Evolutionary conservation across 2,797 vertebrate species (phyloP).

Genomic region (Aplochiton taeniatus): DNA sequence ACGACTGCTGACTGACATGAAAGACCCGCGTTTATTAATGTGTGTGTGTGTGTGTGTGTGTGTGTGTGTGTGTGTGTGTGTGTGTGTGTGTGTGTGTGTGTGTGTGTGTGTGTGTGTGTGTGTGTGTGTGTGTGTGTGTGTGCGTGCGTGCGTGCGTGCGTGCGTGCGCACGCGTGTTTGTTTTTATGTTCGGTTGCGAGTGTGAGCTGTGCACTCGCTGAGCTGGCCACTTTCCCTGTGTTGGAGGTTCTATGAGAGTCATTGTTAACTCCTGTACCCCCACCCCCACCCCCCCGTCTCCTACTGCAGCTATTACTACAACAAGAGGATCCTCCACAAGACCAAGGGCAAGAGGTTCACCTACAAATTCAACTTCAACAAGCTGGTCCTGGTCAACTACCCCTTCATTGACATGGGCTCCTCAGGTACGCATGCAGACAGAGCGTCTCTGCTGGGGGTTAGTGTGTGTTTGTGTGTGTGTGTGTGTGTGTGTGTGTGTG

Average conservation of each 20-base stretch:
- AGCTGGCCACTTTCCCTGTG: too few species aligned
- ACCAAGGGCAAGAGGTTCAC: slow-evolving; percentile 86
- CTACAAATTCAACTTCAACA: slow-evolving; percentile 88
- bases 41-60: too few species aligned
- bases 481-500: slow-evolving; percentile 14
- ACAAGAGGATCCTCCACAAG: slow-evolving; percentile 84
- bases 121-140: too few species aligned
- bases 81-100: too few species aligned
- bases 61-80: too few species aligned
- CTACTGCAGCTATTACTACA: slow-evolving; percentile 80
- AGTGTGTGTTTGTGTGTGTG: not conserved
- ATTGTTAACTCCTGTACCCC: too few species aligned
- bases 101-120: too few species aligned
- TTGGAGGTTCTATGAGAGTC: too few species aligned
- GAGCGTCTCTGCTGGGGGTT: too few species aligned
- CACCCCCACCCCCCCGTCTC: too few species aligned
- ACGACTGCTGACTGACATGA: slow-evolving; percentile 39
- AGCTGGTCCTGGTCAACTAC: slow-evolving; percentile 84
- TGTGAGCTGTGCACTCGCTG: too few species aligned
- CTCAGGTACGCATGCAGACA: slow-evolving; percentile 19
- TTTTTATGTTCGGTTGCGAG: too few species aligned
- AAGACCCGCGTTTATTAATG: slow-evolving; percentile 59
- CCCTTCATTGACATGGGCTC: slow-evolving; percentile 89
- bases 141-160: slow-evolving; percentile 11
- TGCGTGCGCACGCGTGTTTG: slow-evolving; percentile 20